Percentiles rank a stretch among this genome's conserved stretches.
These are phyloP conservation scores for Nomada goodeniana DNA, from an alignment of 2,888 invertebrate genomes.

Conservation along the genomic window DNA sequence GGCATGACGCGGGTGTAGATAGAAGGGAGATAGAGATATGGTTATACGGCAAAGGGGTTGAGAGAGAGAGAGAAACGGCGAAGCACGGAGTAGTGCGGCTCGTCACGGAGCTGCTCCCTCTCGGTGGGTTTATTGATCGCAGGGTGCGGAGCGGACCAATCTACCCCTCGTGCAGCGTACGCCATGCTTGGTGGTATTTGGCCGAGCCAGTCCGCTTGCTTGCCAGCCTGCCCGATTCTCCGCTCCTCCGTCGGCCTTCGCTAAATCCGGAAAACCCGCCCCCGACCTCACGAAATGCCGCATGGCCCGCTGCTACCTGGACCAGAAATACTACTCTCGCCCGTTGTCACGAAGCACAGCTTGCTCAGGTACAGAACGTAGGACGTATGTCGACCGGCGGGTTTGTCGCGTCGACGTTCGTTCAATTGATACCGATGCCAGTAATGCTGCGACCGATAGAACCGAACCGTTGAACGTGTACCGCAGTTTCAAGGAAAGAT, in stretches of 20 bases:
- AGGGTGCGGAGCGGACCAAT: conserved; percentile 75
- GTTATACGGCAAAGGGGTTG: background rate
- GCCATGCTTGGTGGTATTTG: conserved; percentile 71
- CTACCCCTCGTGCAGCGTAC: conserved; percentile 72
- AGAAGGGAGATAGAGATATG: conserved; percentile 3
- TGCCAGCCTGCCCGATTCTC: conserved; percentile 47
- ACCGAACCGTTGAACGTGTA: conserved; percentile 20
- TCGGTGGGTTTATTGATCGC: conserved; percentile 80
- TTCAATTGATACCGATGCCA: conserved; percentile 33
- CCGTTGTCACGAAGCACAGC: background rate
- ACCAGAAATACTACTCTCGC: conserved; percentile 46
- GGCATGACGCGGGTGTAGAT: conserved; percentile 6
- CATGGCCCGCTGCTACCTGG: conserved; percentile 44
- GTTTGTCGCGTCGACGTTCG: conserved; percentile 14
- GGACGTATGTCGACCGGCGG: background rate
- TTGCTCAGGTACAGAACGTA: background rate
- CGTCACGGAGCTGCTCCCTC: conserved; percentile 73
- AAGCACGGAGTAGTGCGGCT: conserved; percentile 65
- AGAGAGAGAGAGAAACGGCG: conserved; percentile 42
- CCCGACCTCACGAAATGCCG: conserved; percentile 37
- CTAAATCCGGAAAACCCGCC: conserved; percentile 54
- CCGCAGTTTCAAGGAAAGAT: conserved; percentile 38
- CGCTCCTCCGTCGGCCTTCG: conserved; percentile 35
- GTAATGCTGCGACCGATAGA: conserved; percentile 19
- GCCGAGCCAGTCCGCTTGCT: conserved; percentile 58